phyloP scores from a whole-genome alignment of 1,140 invertebrate genomes.

The Leptestheria dahalacensis region DNA sequence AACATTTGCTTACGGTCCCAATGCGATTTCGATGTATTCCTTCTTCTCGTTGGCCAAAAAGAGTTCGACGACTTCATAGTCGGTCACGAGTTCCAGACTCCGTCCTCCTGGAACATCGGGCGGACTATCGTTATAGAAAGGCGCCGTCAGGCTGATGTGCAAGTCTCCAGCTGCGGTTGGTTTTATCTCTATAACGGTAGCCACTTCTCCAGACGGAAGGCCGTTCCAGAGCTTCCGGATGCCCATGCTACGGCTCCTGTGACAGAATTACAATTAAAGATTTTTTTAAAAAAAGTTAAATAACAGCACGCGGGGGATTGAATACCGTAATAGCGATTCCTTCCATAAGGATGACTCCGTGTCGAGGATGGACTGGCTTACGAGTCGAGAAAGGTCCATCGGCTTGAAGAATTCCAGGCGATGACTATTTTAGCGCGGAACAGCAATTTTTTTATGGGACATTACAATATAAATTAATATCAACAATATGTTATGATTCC shows the following conservation, averaged over 20 bases:
- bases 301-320: no score
- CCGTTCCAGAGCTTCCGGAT: conserved; percentile 1
- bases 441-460: no score
- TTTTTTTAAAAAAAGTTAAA: background rate
- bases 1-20: background rate
- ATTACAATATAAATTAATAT: no score
- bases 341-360: background rate
- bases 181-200: background rate
- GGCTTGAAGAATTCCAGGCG: background rate
- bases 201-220: background rate
- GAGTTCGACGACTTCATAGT: background rate
- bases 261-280: background rate
- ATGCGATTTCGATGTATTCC: background rate
- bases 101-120: background rate
- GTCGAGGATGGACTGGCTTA: background rate
- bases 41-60: background rate
- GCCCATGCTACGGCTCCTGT: background rate
- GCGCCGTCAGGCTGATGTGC: background rate
- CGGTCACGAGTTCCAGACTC: background rate
- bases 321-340: background rate
- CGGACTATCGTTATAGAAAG: background rate
- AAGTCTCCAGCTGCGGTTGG: background rate
- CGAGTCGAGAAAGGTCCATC: background rate
- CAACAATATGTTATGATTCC: no score
- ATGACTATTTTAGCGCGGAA: background rate